Conservation (phyloP, 2,797 vertebrate species). For the Channa striata region DNA sequence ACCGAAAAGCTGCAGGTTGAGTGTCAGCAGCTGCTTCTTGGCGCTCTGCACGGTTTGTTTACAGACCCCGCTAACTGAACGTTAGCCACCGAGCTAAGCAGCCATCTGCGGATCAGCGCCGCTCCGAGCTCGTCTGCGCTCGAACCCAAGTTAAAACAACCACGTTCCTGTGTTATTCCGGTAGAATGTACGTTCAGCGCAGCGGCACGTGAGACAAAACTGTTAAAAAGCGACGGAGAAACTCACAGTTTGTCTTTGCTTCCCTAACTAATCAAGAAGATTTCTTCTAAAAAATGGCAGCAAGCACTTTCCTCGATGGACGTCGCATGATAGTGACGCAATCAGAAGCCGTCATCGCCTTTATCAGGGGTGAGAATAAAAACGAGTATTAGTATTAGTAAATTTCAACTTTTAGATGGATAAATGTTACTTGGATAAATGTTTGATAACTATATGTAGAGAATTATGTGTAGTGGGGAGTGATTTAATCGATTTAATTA, state of each 20-base stretch:
- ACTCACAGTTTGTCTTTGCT: slow-evolving; percentile 32
- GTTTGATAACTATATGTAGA: too few relatives aligned
- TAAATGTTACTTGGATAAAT: too few relatives aligned
- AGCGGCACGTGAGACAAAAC: not conserved
- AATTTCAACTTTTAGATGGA: too few relatives aligned
- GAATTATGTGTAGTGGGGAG: too few relatives aligned
- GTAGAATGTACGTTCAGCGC: not conserved
- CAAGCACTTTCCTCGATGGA: slow-evolving; percentile 75
- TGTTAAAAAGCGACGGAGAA: not conserved
- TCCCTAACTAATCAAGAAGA: slow-evolving; percentile 50
- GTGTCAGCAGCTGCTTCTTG: slow-evolving; percentile 13
- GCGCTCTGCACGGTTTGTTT: slow-evolving; percentile 72
- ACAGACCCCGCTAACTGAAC: slow-evolving; percentile 65
- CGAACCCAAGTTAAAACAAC: not conserved
- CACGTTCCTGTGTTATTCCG: not conserved
- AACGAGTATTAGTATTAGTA: too few relatives aligned
- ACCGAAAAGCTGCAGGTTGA: slow-evolving; percentile 2
- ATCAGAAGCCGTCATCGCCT: not conserved
- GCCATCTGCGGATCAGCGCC: slow-evolving; percentile 50
- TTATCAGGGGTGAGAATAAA: not conserved
- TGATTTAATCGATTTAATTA: too few relatives aligned
- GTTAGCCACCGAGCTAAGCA: slow-evolving; percentile 64
- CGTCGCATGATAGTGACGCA: slow-evolving; percentile 74
- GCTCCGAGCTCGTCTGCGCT: slow-evolving; percentile 6
- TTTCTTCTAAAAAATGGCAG: slow-evolving; percentile 75